These are phyloP conservation scores for Corythoichthys haematopterus DNA, from an alignment of 2,113 vertebrate genomes.

Conservation along the genomic window DNA sequence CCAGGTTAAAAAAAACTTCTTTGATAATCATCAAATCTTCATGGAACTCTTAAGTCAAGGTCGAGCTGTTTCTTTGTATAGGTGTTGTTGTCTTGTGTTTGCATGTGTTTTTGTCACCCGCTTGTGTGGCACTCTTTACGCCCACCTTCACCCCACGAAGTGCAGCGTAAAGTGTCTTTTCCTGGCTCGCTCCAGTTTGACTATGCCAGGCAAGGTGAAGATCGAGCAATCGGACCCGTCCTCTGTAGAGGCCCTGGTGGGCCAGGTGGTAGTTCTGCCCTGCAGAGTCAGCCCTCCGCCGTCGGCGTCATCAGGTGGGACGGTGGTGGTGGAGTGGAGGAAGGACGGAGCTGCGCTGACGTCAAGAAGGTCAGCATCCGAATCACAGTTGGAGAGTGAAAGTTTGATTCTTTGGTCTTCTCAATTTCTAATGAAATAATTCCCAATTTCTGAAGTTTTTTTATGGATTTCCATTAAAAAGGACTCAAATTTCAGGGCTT, in stretches of 20 bases:
- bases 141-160: conserved; percentile 53
- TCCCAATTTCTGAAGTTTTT: no score
- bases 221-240: conserved; percentile 75
- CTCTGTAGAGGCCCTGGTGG: conserved; percentile 73
- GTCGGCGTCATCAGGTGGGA: conserved; percentile 66
- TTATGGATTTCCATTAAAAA: no score
- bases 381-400: neutral
- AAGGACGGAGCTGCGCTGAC: conserved; percentile 75
- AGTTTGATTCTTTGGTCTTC: neutral
- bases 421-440: no score
- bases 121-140: conserved; percentile 61
- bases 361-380: conserved; percentile 73
- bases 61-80: conserved; percentile 1
- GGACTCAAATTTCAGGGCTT: no score
- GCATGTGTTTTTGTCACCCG: conserved; percentile 32
- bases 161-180: conserved; percentile 67
- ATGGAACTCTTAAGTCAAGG: neutral
- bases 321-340: conserved; percentile 78
- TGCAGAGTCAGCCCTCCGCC: conserved; percentile 73
- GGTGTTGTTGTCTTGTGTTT: conserved; percentile 16
- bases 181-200: conserved; percentile 47
- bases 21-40: no score
- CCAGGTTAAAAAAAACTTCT: no score
- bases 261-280: conserved; percentile 80
- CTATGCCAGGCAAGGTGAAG: conserved; percentile 64